Base-by-base conservation (phyloP, 2,113 vertebrate genomes). In the Manacus vitellinus region DNA sequence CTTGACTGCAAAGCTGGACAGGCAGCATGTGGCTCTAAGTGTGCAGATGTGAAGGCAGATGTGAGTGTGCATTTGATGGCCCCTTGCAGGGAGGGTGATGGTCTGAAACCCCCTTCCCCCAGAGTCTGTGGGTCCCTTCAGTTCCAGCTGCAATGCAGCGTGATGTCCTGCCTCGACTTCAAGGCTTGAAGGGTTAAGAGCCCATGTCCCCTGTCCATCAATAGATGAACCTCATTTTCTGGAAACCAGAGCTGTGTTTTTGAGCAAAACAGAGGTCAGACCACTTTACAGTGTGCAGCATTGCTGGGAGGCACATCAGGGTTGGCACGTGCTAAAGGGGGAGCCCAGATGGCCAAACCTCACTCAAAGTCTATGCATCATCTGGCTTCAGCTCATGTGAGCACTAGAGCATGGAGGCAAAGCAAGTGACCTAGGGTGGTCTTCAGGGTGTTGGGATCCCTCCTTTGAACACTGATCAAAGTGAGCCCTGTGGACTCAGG, bases 291-390 rank as follows among this genome's bases (percentile, higher is more conserved):
- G 25, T 14, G 19, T 1, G 1, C 14, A 21, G 56, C 68, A 37
- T 51, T 11, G 1, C 1, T 6, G 41, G 61, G 74, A 80, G 19
- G 41, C n/a, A 73, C 43, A 30, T 2, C 0, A 1, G 30, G 15
- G 30, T 30, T 1, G 4, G 14, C 3, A 0, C 0, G 1, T 56
- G 54, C n/a, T 1, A 0, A 43, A 27, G 7, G 16, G 18, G 39
- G 31, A 47, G 17, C 47, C n/a, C 47, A 47, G 49, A 18, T 31
- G 33, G 39, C 30, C 58, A 56, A 52, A 79, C 18, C 37, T 66
- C 43, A 14, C 46, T 81, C 2, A 0, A 76, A 67, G 12, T 10
- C 25, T 25, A 14, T 0, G 2, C 44, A 21, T 49, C 8, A 9
- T 52, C 51, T 74, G 73, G 17, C 55, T 84, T 91, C 37, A 58